phyloP scores from a whole-genome alignment of 1,140 invertebrate genomes.

The Hyles euphorbiae region DNA sequence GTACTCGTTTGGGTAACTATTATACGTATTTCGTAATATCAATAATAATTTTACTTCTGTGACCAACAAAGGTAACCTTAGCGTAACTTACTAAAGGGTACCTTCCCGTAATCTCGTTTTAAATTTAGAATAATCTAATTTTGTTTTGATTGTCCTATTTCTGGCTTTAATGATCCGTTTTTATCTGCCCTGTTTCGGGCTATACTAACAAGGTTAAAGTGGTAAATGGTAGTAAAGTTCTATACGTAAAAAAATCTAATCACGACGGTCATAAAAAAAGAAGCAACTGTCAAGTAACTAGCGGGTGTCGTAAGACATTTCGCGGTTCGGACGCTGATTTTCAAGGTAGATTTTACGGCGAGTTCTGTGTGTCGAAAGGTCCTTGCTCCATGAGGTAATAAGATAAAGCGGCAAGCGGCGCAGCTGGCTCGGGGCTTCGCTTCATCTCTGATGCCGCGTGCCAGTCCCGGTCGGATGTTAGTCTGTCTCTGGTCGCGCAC shows the following conservation, averaged over 20 bases:
- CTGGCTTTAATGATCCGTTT: no score
- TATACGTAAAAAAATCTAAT: no score
- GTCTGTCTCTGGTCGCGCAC: constrained; percentile 59
- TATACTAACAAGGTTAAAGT: no score
- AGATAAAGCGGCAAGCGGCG: constrained; percentile 43
- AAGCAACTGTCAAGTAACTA: constrained; percentile 5
- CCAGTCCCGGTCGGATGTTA: constrained; percentile 37
- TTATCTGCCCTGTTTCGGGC: no score
- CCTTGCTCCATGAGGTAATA: constrained; percentile 71
- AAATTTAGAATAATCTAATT: background rate
- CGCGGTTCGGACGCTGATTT: constrained; percentile 46
- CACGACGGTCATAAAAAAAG: background rate
- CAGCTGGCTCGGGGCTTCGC: constrained; percentile 52
- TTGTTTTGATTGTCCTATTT: background rate
- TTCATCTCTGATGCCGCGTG: constrained; percentile 49
- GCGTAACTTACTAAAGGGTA: no score
- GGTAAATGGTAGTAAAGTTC: no score
- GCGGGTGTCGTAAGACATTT: constrained; percentile 43
- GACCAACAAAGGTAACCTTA: no score
- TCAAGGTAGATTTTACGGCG: constrained; percentile 66
- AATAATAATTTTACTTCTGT: no score
- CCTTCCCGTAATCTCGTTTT: no score
- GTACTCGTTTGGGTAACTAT: no score
- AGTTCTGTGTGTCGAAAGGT: constrained; percentile 67
- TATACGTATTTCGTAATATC: no score